phyloP scores from a whole-genome alignment of 2,888 invertebrate genomes.

The Drosophila setosimentum region DNA sequence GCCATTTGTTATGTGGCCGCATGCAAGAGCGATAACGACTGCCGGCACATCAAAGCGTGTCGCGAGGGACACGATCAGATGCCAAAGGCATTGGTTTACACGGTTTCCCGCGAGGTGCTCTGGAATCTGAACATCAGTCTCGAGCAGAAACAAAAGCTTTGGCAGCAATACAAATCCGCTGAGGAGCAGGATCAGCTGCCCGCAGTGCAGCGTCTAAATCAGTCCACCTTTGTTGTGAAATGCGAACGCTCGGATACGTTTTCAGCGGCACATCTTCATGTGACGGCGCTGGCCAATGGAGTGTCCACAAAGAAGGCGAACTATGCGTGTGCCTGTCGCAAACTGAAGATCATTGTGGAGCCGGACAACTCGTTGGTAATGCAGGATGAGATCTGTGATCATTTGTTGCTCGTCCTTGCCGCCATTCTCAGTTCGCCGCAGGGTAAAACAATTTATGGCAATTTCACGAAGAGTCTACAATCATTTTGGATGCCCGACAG shows the following conservation, averaged over 20 bases:
- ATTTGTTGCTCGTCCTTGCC: conserved; percentile 81
- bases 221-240: conserved; percentile 81
- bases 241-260: conserved; percentile 80
- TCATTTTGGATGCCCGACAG: conserved; percentile 80
- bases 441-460: conserved; percentile 74
- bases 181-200: conserved; percentile 74
- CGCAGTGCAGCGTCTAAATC: conserved; percentile 82
- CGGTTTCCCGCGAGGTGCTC: conserved; percentile 78
- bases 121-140: conserved; percentile 80
- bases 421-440: conserved; percentile 80
- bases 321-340: conserved; percentile 83
- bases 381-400: conserved; percentile 84
- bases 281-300: conserved; percentile 75
- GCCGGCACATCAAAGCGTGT: conserved; percentile 83
- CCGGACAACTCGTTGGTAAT: conserved; percentile 82
- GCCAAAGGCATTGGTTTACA: conserved; percentile 71
- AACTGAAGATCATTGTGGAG: conserved; percentile 83
- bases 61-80: conserved; percentile 48
- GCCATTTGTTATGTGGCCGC: conserved; percentile 78
- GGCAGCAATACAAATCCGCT: conserved; percentile 76
- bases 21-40: conserved; percentile 75
- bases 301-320: conserved; percentile 63
- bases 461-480: conserved; percentile 79
- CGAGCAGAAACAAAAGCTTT: conserved; percentile 80
- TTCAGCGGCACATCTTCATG: conserved; percentile 82